These are phyloP conservation scores for Falcunculus frontatus DNA, from an alignment of 2,113 vertebrate genomes.

Conservation along the genomic window DNA sequence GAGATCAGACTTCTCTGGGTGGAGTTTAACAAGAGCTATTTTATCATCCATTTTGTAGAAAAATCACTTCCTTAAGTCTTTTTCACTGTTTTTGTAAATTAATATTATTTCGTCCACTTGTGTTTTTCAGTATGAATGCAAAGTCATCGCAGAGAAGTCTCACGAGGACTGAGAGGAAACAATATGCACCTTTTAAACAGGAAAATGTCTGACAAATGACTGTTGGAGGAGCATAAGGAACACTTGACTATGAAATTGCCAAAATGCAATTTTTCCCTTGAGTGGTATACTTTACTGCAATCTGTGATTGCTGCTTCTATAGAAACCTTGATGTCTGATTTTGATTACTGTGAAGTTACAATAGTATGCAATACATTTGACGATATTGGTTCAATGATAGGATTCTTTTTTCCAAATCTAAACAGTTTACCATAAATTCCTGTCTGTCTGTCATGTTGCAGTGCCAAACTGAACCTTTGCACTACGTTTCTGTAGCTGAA, in stretches of 20 bases:
- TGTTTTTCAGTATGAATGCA: constrained; percentile 89
- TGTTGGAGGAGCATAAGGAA: constrained; percentile 58
- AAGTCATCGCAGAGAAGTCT: constrained; percentile 86
- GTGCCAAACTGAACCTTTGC: constrained; percentile 78
- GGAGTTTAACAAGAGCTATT: not conserved
- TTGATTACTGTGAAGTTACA: constrained; percentile 70
- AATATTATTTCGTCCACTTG: not conserved
- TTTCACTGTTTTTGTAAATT: not conserved
- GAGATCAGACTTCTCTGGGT: not conserved
- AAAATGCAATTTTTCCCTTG: constrained; percentile 67
- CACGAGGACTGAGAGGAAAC: constrained; percentile 85
- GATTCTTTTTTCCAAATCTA: constrained; percentile 58
- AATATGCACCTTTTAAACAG: constrained; percentile 51
- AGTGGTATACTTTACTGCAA: constrained; percentile 73
- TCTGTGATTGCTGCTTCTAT: constrained; percentile 82
- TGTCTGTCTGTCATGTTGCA: constrained; percentile 60
- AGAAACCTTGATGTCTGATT: constrained; percentile 67
- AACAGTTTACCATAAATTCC: constrained; percentile 52
- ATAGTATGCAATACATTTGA: constrained; percentile 66
- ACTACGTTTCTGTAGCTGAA: constrained; percentile 46
- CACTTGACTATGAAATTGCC: constrained; percentile 70
- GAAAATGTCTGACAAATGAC: constrained; percentile 35
- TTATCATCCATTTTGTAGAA: not conserved
- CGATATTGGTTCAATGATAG: constrained; percentile 56
- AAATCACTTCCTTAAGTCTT: not conserved